Percentiles rank a stretch among this genome's conserved stretches.
Evolutionary conservation across 2,888 invertebrate genomes (phyloP).

Genomic region (Drosophila melanocephala): DNA sequence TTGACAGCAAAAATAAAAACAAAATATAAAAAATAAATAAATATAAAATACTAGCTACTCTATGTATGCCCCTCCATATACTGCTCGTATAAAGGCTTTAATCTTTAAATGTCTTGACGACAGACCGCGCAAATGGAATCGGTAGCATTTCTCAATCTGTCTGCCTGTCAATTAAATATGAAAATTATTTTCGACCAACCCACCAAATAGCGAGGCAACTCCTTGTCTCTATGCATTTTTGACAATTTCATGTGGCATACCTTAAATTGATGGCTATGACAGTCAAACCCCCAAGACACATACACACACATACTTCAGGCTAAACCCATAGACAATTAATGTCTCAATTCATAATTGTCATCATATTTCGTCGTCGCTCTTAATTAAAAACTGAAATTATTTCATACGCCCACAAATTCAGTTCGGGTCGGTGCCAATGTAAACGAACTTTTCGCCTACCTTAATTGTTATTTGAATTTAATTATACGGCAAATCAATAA

Average conservation of each 20-base stretch:
- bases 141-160: constrained; percentile 66
- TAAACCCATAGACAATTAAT: constrained; percentile 48
- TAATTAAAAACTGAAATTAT: constrained; percentile 64
- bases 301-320: background rate
- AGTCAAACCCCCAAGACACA: constrained; percentile 27
- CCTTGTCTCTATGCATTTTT: constrained; percentile 48
- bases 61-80: background rate
- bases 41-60: constrained; percentile 2
- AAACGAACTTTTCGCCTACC: constrained; percentile 25
- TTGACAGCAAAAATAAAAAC: constrained; percentile 43
- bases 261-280: constrained; percentile 46
- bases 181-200: constrained; percentile 66
- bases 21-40: constrained; percentile 13
- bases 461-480: constrained; percentile 66
- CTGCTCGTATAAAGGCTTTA: constrained; percentile 7
- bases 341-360: constrained; percentile 70
- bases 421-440: constrained; percentile 9
- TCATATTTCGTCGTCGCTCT: constrained; percentile 47
- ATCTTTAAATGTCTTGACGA: constrained; percentile 31
- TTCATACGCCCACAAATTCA: constrained; percentile 35
- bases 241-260: constrained; percentile 65
- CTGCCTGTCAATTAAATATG: constrained; percentile 70
- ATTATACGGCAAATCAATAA: constrained; percentile 42
- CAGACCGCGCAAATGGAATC: constrained; percentile 70
- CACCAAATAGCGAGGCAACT: constrained; percentile 32